Evolutionary conservation across 2,888 invertebrate species (phyloP).

Genomic region (Ganaspis brasiliensis): DNA sequence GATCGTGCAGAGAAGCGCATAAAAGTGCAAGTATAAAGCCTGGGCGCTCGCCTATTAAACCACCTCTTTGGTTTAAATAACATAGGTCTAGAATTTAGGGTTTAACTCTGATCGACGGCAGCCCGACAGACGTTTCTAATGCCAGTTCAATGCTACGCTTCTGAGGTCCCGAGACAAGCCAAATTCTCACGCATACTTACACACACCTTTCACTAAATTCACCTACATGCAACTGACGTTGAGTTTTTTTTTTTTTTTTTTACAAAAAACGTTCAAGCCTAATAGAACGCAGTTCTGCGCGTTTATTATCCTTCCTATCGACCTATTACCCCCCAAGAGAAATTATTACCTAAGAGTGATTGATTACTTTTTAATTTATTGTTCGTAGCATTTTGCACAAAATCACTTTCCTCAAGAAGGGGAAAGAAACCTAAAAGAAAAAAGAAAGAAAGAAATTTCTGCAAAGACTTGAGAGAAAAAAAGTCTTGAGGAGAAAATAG

Average conservation of each 20-base stretch:
- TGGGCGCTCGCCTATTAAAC: conserved; percentile 66
- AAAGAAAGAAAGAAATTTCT: no score
- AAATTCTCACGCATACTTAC: conserved; percentile 55
- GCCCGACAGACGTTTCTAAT: conserved; percentile 70
- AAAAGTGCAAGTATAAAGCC: conserved; percentile 52
- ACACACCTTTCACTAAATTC: not conserved
- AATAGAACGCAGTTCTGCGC: not conserved
- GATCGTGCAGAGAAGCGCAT: conserved; percentile 43
- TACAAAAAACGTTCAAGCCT: conserved; percentile 7
- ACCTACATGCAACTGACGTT: not conserved
- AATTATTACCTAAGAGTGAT: conserved; percentile 16
- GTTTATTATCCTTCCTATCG: conserved; percentile 8
- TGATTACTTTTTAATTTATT: conserved; percentile 34
- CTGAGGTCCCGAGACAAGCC: conserved; percentile 60
- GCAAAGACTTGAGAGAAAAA: no score
- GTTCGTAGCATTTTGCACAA: not conserved
- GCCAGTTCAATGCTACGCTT: conserved; percentile 60
- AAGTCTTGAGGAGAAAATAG: no score
- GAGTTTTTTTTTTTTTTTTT: no score
- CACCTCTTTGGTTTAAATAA: conserved; percentile 62
- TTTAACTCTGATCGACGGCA: conserved; percentile 71
- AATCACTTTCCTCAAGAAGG: not conserved
- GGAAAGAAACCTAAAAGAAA: not conserved
- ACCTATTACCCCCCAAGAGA: not conserved
- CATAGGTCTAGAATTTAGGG: conserved; percentile 69